phyloP scores from a whole-genome alignment of 2,113 vertebrate species.

The Embiotoca jacksoni region DNA sequence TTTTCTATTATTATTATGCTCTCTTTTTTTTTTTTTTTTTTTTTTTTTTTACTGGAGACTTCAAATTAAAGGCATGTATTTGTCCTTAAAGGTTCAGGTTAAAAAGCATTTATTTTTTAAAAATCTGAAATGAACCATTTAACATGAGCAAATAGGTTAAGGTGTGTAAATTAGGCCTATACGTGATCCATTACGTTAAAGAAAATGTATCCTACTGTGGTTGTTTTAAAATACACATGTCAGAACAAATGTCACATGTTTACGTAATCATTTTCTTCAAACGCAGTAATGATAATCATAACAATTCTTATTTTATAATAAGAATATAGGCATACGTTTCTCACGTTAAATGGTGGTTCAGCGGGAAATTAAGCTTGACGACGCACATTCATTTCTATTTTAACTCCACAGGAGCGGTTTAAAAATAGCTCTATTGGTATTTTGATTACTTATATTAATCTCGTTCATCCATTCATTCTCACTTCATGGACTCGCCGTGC shows the following conservation, averaged over 20 bases:
- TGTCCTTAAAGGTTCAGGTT: too few species aligned
- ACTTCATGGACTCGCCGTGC: constrained; percentile 20
- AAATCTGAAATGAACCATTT: too few species aligned
- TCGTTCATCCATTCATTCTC: constrained; percentile 50
- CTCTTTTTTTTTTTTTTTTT: not conserved
- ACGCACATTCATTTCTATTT: not conserved
- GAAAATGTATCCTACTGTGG: too few species aligned
- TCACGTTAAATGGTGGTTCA: not conserved
- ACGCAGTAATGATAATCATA: not conserved
- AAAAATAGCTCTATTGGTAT: not conserved
- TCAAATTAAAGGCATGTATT: not conserved
- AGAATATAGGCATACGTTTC: not conserved
- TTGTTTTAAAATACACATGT: too few species aligned
- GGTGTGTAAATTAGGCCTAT: too few species aligned
- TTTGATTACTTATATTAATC: constrained; percentile 24
- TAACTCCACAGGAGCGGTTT: not conserved
- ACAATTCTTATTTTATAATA: not conserved
- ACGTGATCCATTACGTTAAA: too few species aligned
- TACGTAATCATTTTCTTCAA: too few species aligned
- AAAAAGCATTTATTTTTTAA: too few species aligned
- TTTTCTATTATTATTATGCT: not conserved
- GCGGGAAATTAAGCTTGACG: not conserved
- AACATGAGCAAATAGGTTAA: too few species aligned
- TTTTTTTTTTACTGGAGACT: not conserved
- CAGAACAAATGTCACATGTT: too few species aligned